Evolutionary conservation across 1,140 invertebrate genomes (phyloP).

Genomic region (Frieseomelitta varia): DNA sequence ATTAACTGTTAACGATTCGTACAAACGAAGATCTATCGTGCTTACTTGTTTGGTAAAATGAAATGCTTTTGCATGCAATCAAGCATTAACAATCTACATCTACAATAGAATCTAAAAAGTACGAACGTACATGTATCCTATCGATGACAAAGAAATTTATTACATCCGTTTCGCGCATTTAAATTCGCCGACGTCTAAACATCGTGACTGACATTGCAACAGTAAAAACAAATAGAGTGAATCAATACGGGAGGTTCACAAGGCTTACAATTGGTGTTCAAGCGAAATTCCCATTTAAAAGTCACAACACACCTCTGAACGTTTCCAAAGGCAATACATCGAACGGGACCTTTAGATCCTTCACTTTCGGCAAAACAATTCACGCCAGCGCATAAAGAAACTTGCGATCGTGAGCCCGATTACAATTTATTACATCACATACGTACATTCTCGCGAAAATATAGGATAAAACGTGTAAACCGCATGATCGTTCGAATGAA

Average conservation of each 20-base stretch:
- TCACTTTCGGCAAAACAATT: neutral
- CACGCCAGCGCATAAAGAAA: no score
- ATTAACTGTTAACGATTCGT: no score
- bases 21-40: no score
- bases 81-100: no score
- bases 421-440: constrained; percentile 2
- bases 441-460: neutral
- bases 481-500: constrained; percentile 62
- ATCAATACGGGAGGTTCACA: neutral
- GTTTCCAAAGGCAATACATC: neutral
- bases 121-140: no score
- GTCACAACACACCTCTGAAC: neutral
- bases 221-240: neutral
- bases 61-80: no score
- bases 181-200: neutral
- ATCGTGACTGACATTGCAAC: neutral
- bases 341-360: no score
- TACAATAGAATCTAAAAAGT: no score
- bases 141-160: no score
- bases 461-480: constrained; percentile 20
- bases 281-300: neutral
- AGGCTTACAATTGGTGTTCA: neutral
- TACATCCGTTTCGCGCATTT: neutral
- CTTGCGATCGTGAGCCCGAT: neutral
- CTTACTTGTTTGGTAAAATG: no score